Evolutionary conservation across 1,140 invertebrate species (phyloP), one percentile per base, ranked within the genome.

Genomic region (Dreissena rostriformis): DNA sequence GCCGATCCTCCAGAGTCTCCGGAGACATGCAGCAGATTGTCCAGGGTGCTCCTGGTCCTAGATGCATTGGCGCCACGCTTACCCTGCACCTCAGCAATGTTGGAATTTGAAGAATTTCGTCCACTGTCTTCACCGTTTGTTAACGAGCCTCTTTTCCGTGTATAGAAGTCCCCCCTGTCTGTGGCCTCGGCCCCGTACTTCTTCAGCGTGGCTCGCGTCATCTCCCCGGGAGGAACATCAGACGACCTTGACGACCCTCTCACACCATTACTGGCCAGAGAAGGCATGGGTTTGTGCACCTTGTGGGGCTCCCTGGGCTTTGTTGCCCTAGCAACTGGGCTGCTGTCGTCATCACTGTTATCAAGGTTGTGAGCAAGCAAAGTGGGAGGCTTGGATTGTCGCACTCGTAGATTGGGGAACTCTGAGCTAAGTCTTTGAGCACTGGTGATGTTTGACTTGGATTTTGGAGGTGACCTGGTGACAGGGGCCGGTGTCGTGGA

Each of bases 401-500:
- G 82, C 74, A 63, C 76, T 29, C 63, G 53, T 0, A 82, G 65
- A 52, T 74, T 82, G 1, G 80, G 80, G 51, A 82, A 82, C 10
- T 82, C 80, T 65, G 53, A 24, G 57, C 73, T 70, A 39, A 76
- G 39, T 78, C 51, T 55, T 39, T 72, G 19, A 7, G 55, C 28
- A 76, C 68, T 85, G 39, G 71, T 52, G 19, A 73, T 24, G 10
- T 26, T 24, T 49, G 73, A 49, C 65, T 83, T 63, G 17, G 57
- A 11, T 12, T 61, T 61, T 5, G 57, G 57, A 61, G 57, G 57
- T 39, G 39, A 39, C 39, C 39, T 39, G 24, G 88, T 82, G 10
- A 68, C 57, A 55, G 85, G 79, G 53, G 77, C 68, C 39, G 89
- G 88, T 17, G 87, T 90, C 29, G 84, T 76, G 17, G 82, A 84